phyloP scores from a whole-genome alignment of 92 coral and sea anemone species.

The Parazoanthus atlanticus region DNA sequence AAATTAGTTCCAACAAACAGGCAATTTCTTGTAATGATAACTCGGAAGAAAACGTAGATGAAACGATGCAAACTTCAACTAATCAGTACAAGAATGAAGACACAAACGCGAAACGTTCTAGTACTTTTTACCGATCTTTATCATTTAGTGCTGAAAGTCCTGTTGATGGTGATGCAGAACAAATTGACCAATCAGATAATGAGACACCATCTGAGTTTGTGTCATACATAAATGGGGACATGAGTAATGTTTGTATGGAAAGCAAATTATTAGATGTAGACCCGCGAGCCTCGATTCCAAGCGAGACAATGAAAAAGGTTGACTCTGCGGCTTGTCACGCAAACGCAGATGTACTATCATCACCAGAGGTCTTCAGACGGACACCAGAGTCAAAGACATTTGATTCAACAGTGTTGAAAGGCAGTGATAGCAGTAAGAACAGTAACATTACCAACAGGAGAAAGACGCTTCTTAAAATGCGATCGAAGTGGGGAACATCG shows the following conservation, averaged over 20 bases:
- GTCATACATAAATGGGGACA: not conserved
- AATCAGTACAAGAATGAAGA: not conserved
- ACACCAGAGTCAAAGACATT: not conserved
- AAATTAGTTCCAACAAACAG: not conserved
- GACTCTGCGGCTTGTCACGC: not conserved
- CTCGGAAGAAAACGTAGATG: not conserved
- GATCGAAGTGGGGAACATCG: conserved; percentile 21
- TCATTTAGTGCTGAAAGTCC: not conserved
- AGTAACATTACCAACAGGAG: conserved; percentile 12
- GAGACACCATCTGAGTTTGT: not conserved
- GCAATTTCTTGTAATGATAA: not conserved
- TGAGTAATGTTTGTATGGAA: not conserved
- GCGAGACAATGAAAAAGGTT: not conserved
- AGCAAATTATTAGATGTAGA: not conserved
- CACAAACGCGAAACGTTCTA: not conserved
- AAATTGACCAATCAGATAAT: not conserved
- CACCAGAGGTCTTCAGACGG: not conserved
- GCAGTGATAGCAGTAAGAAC: not conserved
- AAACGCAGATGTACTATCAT: not conserved
- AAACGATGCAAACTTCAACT: not conserved
- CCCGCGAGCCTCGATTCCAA: not conserved
- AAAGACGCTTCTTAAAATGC: conserved; percentile 20
- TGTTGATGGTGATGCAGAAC: not conserved
- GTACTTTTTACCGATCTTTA: conserved; percentile 23
- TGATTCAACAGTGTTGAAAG: not conserved